Conservation (phyloP, 2,797 vertebrate species). For the Anomalospiza imberbis region DNA sequence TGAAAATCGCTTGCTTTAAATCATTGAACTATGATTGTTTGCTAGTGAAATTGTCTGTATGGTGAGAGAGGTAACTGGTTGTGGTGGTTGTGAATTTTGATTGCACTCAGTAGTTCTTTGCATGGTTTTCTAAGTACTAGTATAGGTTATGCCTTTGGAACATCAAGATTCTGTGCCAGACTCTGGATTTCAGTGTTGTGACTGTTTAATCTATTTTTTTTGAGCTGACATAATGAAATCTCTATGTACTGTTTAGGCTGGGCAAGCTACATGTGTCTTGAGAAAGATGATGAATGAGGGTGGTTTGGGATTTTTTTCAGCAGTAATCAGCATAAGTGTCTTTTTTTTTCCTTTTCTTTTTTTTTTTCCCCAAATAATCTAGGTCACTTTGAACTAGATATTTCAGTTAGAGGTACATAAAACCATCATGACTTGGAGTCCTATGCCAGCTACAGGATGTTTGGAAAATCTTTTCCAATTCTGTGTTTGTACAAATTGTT, state of each 20-base stretch:
- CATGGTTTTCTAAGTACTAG: not conserved
- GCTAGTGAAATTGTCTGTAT: not conserved
- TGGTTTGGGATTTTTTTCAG: not conserved
- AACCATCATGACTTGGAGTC: not conserved
- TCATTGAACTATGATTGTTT: not conserved
- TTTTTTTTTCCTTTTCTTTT: rapidly evolving
- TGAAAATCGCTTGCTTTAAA: not conserved
- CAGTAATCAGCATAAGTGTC: not conserved
- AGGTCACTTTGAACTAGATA: not conserved
- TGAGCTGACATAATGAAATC: not conserved
- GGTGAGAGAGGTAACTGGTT: not conserved
- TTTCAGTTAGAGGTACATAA: not conserved
- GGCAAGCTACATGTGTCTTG: not conserved
- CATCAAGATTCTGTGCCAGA: not conserved
- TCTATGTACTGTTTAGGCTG: not conserved
- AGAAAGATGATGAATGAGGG: not conserved
- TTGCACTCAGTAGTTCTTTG: not conserved
- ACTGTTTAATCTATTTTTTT: not conserved
- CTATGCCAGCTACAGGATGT: not conserved
- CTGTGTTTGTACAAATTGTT: not conserved
- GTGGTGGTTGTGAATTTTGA: not conserved
- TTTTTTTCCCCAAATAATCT: rapidly evolving
- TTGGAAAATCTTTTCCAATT: not conserved
- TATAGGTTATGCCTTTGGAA: not conserved
- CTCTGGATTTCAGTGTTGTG: not conserved